Conservation (phyloP, 2,888 invertebrate species). For the Pristionchus maxplancki region DNA sequence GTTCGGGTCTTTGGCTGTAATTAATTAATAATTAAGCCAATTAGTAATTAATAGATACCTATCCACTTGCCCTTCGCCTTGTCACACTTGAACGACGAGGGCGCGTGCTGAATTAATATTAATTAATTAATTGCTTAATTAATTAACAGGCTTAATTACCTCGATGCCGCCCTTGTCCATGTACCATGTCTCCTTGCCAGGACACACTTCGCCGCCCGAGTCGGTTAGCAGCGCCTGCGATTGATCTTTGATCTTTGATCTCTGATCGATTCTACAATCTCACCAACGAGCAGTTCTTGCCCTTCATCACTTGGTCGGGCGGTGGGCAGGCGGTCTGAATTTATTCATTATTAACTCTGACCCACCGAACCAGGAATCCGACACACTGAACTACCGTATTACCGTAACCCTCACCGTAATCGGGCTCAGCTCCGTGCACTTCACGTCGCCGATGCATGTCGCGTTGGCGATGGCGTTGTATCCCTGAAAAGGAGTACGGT, state of each 20-base stretch:
- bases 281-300: neutral
- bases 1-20: neutral
- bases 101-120: neutral
- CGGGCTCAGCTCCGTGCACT: neutral
- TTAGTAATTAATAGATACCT: neutral
- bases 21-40: neutral
- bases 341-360: too few species aligned
- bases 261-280: neutral
- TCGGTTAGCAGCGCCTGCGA: neutral
- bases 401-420: neutral
- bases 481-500: too few species aligned
- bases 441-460: neutral
- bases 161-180: neutral
- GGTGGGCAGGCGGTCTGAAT: too few species aligned
- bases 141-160: neutral
- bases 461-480: neutral
- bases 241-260: conserved; percentile 19
- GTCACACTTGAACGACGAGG: neutral
- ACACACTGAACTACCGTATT: neutral
- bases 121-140: neutral
- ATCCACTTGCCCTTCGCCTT: neutral
- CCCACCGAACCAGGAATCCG: neutral
- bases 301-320: neutral
- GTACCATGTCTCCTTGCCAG: neutral
- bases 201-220: neutral